Conservation (phyloP, 2,888 invertebrate species). For the Stenurella melanura region DNA sequence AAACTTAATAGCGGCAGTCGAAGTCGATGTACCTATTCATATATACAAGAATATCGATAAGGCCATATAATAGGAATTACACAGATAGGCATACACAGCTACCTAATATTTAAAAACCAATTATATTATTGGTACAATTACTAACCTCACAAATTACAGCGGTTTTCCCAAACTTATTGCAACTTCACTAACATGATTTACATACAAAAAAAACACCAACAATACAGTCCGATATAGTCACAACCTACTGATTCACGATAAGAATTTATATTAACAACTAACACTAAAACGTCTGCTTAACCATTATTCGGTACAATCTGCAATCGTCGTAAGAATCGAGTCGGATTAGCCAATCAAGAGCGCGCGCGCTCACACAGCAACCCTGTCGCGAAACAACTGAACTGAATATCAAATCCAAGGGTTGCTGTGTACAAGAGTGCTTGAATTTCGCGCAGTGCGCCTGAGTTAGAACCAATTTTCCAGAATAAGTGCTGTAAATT, state of each 20-base stretch:
- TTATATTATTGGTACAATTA: background rate
- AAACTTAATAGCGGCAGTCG: no score
- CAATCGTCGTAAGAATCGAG: background rate
- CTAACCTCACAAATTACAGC: background rate
- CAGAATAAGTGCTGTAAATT: constrained; percentile 37
- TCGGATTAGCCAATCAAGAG: background rate
- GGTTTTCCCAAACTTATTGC: background rate
- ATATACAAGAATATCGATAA: no score
- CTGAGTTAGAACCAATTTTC: constrained; percentile 35
- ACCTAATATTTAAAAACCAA: no score
- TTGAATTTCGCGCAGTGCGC: constrained; percentile 41
- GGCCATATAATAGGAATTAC: no score
- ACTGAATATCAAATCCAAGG: constrained; percentile 23
- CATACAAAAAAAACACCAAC: background rate
- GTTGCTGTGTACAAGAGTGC: constrained; percentile 34
- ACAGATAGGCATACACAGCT: no score
- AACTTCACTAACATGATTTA: constrained; percentile 1
- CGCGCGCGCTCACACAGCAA: background rate
- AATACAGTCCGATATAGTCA: background rate
- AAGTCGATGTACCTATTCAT: no score
- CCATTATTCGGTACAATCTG: background rate
- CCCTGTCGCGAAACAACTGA: constrained; percentile 43
- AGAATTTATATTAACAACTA: constrained; percentile 3
- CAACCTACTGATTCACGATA: background rate
- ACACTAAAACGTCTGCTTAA: background rate